Evolutionary conservation across 2,113 vertebrate species (phyloP), one percentile per base, ranked within the genome.

Genomic region (Centrocercus urophasianus): DNA sequence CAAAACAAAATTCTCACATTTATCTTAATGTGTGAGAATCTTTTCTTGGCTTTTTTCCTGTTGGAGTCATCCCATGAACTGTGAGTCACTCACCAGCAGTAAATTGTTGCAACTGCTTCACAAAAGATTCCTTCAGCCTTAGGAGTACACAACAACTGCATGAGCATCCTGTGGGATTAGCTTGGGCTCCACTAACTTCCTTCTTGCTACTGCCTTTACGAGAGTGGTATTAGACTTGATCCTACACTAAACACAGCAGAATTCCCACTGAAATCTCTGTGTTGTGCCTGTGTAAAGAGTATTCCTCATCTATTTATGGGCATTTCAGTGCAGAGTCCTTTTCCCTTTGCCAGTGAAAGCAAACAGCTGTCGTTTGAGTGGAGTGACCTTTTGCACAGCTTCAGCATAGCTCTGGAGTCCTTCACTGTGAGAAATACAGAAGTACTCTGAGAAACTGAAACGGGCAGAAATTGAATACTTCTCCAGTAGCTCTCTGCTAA

Each of bases 111-210:
- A 84, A 57, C 48, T 71, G 54, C 50, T 70, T 93, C 50, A 18
- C 22, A 7, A 61, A 25, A 38, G n/a, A 86, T 80, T 86, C 32
- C n/a, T 79, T 95, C 32, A 1, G 3, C 54, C 59, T 63, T 84
- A 25, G 76, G 78, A 36, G 5, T 65, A 36, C 0, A 0, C 27
- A 76, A 65, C 78, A 94, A 63, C 76, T 11, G 4, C 1, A 0
- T 63, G 15, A 28, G 65, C 48, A 76, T 96, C 87, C 91, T 84
- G 82, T 93, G 91, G 94, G 94, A 93, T 91, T 95, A 91, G 63
- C 36, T n/a, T 84, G 12, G 69, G 82, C 42, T 93, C 10, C 25
- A 1, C 12, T 76, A 67, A 45, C 63, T 95, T 95, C 81, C 84
- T 91, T 21, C 36, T 48, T 64, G 17, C 40, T 82, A 34, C 38